Evolutionary conservation across 2,797 vertebrate genomes (phyloP).

Genomic region (Epinephelus awoara): DNA sequence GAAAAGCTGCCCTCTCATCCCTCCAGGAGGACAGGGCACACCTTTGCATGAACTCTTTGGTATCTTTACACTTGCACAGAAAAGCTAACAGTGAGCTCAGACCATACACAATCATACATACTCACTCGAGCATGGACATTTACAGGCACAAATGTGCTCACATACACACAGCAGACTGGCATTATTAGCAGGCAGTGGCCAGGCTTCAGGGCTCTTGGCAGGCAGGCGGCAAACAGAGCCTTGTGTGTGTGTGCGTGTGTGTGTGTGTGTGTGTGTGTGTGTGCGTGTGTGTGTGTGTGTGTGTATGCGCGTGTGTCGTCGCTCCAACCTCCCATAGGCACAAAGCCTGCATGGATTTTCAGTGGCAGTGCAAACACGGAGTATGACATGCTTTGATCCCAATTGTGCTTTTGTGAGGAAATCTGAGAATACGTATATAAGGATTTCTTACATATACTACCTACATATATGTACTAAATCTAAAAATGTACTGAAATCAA

Average conservation of each 20-base stretch:
- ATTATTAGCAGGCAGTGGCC: slow-evolving; percentile 30
- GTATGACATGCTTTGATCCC: slow-evolving; percentile 4
- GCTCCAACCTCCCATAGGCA: slow-evolving; percentile 21
- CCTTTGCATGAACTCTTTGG: slow-evolving; percentile 23
- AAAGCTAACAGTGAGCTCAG: slow-evolving; percentile 2
- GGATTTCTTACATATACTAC: background rate
- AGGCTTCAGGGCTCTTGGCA: slow-evolving; percentile 42
- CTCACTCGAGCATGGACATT: slow-evolving; percentile 6
- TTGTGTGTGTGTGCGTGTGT: background rate
- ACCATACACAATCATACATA: background rate
- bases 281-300: slow-evolving; percentile 1
- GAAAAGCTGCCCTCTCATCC: slow-evolving; percentile 55
- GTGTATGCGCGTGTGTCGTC: background rate
- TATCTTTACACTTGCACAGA: background rate
- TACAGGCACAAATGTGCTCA: slow-evolving; percentile 18
- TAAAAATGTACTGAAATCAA: slow-evolving; percentile 30
- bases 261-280: background rate
- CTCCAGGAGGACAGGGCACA: slow-evolving; percentile 41
- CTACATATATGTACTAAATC: slow-evolving; percentile 5
- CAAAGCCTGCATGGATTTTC: slow-evolving; percentile 25
- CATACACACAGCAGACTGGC: slow-evolving; percentile 29
- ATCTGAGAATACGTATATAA: slow-evolving; percentile 5
- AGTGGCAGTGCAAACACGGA: background rate
- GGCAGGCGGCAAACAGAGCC: slow-evolving; percentile 8
- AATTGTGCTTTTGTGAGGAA: slow-evolving; percentile 9